A percentile compares a stretch with the other conserved stretches of the same genome.
Conservation (phyloP, 2,113 vertebrate species). For the Channa maculata region DNA sequence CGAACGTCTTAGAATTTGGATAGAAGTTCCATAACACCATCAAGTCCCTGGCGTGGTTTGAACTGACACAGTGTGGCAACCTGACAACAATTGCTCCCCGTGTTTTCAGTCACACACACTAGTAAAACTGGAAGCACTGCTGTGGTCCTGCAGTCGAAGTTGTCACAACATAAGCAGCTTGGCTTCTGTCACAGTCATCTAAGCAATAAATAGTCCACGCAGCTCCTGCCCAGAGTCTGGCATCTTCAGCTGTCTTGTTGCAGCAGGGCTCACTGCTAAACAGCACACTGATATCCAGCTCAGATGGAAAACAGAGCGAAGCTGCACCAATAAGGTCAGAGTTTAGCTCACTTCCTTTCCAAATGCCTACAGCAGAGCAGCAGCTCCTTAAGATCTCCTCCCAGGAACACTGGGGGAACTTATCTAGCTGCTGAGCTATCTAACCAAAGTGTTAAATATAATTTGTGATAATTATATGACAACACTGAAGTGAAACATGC, state of each 20-base stretch:
- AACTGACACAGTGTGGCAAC: neutral
- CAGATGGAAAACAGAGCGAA: conserved; percentile 43
- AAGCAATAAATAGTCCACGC: conserved; percentile 69
- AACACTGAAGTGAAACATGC: conserved; percentile 36
- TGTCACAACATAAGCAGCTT: conserved; percentile 55
- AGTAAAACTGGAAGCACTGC: conserved; percentile 29
- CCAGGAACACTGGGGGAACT: conserved; percentile 20
- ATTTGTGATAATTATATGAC: conserved; percentile 47
- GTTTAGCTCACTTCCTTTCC: conserved; percentile 7
- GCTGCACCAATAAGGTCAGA: conserved; percentile 8
- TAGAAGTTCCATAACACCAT: too few species aligned
- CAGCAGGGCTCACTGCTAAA: conserved; percentile 45
- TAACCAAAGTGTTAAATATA: neutral
- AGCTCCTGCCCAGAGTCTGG: conserved; percentile 56
- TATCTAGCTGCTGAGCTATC: neutral
- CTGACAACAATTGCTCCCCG: conserved; percentile 4
- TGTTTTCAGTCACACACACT: conserved; percentile 22
- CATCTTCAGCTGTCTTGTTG: conserved; percentile 71
- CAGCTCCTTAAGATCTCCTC: neutral
- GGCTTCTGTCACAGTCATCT: conserved; percentile 58
- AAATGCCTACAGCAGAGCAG: conserved; percentile 11
- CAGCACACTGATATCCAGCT: conserved; percentile 56
- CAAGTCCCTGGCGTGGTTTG: neutral
- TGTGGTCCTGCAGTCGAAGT: conserved; percentile 31
- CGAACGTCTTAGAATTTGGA: neutral